phyloP scores from a whole-genome alignment of 1,140 invertebrate species.

The Drosophila nannoptera region DNA sequence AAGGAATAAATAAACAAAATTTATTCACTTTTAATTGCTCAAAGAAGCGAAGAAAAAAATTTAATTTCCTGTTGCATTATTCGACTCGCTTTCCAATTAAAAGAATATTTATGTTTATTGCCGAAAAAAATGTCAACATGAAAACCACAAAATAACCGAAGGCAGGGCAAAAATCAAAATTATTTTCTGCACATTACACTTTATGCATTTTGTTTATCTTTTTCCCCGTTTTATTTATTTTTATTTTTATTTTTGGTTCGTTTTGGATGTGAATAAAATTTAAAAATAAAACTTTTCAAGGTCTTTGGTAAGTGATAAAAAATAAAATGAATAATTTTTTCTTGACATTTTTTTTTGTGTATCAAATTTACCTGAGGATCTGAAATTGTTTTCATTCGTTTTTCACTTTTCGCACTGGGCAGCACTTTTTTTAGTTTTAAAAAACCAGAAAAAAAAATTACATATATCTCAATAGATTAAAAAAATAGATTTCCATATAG shows the following conservation, averaged over 20 bases:
- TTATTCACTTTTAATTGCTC: not conserved
- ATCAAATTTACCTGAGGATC: conserved; percentile 9
- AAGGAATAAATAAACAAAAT: not conserved
- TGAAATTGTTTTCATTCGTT: too few species aligned
- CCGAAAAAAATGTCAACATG: conserved; percentile 1
- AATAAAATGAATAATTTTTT: not conserved
- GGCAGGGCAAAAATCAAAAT: not conserved
- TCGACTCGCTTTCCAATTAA: not conserved
- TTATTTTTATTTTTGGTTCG: not conserved
- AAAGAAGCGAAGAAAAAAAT: not conserved
- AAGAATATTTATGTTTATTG: conserved; percentile 2
- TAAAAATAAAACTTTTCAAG: conserved; percentile 15
- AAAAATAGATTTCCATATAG: not conserved
- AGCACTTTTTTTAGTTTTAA: conserved; percentile 13
- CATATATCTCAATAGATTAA: not conserved
- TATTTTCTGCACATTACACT: conserved; percentile 28
- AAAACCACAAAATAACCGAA: conserved; percentile 2
- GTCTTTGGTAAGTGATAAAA: not conserved
- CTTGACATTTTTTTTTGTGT: not conserved
- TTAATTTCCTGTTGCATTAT: not conserved
- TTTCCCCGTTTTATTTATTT: not conserved
- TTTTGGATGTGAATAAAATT: conserved; percentile 10
- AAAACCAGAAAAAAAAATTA: conserved; percentile 2
- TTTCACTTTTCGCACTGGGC: not conserved
- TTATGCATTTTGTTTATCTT: conserved; percentile 10